Evolutionary conservation across 2,888 invertebrate species (phyloP).

Genomic region (Octonoba sinensis): DNA sequence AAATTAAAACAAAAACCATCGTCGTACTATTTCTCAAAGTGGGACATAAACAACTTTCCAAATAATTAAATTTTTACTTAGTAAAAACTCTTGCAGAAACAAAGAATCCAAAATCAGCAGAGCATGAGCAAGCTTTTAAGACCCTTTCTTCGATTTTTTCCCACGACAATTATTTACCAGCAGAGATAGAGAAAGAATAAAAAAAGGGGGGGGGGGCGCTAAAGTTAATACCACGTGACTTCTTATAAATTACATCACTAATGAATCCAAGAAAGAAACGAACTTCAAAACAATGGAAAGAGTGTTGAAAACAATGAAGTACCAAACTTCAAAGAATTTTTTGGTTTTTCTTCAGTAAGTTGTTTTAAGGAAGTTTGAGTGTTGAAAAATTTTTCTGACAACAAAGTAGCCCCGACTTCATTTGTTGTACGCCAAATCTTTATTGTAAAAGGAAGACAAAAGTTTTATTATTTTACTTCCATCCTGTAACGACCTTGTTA

Average conservation of each 20-base stretch:
- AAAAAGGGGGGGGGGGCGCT: conserved; percentile 1
- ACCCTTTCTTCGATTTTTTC: too few species aligned
- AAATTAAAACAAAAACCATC: too few species aligned
- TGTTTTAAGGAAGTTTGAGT: conserved; percentile 55
- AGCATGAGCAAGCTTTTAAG: too few species aligned
- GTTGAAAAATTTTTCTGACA: conserved; percentile 53
- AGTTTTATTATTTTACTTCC: conserved; percentile 48
- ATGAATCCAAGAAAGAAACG: conserved; percentile 36
- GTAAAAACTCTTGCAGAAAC: too few species aligned
- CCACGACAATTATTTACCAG: background rate
- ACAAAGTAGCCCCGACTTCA: conserved; percentile 44
- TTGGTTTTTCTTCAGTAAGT: conserved; percentile 49
- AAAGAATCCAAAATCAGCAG: too few species aligned
- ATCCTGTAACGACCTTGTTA: conserved; percentile 45
- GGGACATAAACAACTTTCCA: too few species aligned
- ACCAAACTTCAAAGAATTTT: conserved; percentile 39
- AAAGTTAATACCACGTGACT: conserved; percentile 11
- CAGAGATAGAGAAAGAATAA: background rate
- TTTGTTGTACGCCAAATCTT: conserved; percentile 37
- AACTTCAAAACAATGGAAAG: conserved; percentile 20
- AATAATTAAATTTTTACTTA: too few species aligned
- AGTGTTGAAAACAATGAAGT: conserved; percentile 28
- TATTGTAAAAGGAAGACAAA: conserved; percentile 23
- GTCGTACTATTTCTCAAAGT: too few species aligned
- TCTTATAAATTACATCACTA: conserved; percentile 51